These are phyloP conservation scores for Botia almorhae DNA, from an alignment of 2,797 vertebrate species.

Conservation along the genomic window DNA sequence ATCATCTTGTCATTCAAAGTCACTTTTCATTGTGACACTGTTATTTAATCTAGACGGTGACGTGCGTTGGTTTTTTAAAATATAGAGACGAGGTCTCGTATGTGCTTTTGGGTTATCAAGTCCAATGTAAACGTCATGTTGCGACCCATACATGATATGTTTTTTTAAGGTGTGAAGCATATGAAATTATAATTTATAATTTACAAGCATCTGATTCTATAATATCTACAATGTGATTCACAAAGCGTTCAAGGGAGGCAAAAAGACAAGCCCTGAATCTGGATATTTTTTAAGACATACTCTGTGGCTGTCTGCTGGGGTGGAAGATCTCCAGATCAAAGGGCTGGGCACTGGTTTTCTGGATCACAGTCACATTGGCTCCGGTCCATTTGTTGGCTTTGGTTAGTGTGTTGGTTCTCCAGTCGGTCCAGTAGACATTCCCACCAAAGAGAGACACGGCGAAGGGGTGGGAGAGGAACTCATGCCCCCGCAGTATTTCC, in stretches of 20 bases:
- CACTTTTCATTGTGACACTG: neutral
- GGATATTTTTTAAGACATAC: constrained; percentile 61
- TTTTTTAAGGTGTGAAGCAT: too few species aligned
- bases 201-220: too few species aligned
- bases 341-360: constrained; percentile 88
- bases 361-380: constrained; percentile 87
- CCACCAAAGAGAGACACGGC: constrained; percentile 87
- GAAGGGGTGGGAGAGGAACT: constrained; percentile 88
- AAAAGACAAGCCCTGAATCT: neutral
- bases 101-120: neutral
- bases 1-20: constrained; percentile 21
- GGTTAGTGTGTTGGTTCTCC: constrained; percentile 87
- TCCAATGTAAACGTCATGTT: too few species aligned
- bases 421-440: constrained; percentile 89
- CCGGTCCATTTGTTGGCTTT: constrained; percentile 91
- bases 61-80: neutral
- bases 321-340: constrained; percentile 89
- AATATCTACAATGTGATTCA: too few species aligned
- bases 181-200: too few species aligned
- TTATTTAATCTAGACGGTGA: neutral
- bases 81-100: neutral
- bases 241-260: too few species aligned
- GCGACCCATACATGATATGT: too few species aligned
- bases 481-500: constrained; percentile 87
- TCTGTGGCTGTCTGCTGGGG: constrained; percentile 85